Evolutionary conservation across 2,113 vertebrate species (phyloP).

Genomic region (Lamprotornis superbus): DNA sequence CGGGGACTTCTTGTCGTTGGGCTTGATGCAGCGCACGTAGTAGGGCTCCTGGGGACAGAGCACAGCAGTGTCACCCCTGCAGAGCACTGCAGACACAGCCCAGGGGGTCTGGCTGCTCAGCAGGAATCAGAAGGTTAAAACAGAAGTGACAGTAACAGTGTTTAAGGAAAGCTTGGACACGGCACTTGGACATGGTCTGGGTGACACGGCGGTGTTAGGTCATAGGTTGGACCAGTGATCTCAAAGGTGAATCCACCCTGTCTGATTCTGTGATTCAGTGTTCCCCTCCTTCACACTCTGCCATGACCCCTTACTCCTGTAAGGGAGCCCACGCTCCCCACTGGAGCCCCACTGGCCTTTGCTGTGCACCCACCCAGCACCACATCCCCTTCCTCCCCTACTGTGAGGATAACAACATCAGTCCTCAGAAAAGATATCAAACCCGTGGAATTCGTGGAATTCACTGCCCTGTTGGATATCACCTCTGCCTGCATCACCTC

Average conservation of each 20-base stretch:
- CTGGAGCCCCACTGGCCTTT: background rate
- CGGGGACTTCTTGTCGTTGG: constrained; percentile 94
- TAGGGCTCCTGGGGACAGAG: constrained; percentile 87
- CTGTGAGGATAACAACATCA: background rate
- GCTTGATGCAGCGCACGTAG: constrained; percentile 97
- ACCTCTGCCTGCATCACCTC: background rate
- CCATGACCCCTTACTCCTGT: background rate
- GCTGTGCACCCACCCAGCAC: background rate
- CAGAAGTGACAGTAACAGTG: rapidly evolving
- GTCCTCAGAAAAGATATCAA: background rate
- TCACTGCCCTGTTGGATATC: rapidly evolving
- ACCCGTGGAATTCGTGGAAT: background rate
- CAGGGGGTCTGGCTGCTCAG: background rate
- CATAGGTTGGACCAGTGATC: background rate
- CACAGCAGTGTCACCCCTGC: background rate
- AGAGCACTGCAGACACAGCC: background rate
- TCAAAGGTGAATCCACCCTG: background rate
- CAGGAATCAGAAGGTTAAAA: background rate
- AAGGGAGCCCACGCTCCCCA: too few relatives aligned
- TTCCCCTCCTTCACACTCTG: background rate
- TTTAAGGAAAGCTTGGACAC: background rate
- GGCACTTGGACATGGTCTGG: background rate
- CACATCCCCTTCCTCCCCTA: background rate
- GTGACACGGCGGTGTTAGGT: background rate
- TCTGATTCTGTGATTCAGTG: background rate